Percentiles rank a stretch among this genome's conserved stretches.
Evolutionary conservation across 2,113 vertebrate genomes (phyloP).

Genomic region (Antechinus stuartii): DNA sequence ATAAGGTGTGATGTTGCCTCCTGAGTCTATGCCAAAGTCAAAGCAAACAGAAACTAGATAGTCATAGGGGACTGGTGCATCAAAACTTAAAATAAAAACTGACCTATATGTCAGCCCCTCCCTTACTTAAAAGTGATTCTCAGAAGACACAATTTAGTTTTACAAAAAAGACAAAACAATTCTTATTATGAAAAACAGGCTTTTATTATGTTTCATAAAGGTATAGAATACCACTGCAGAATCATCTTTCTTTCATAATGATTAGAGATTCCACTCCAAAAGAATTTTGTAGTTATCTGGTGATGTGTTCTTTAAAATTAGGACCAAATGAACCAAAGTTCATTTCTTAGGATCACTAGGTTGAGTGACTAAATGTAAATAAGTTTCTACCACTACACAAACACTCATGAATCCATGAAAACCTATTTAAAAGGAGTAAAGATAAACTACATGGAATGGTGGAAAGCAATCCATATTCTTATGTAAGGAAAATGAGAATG

Average conservation of each 20-base stretch:
- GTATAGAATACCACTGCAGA: constrained; percentile 7
- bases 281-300: neutral
- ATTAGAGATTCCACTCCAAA: neutral
- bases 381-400: neutral
- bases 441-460: neutral
- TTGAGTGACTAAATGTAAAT: constrained; percentile 11
- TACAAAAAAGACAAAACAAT: constrained; percentile 11
- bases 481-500: neutral
- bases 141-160: neutral
- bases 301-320: neutral
- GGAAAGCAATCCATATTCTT: neutral
- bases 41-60: constrained; percentile 63
- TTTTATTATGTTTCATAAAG: neutral
- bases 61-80: neutral
- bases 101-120: constrained; percentile 36
- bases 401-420: constrained; percentile 4
- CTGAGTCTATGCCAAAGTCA: constrained; percentile 2
- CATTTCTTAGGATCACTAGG: neutral
- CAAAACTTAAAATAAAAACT: constrained; percentile 62
- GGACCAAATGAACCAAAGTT: neutral
- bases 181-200: constrained; percentile 21
- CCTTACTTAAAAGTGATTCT: neutral
- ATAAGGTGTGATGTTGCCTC: constrained; percentile 51
- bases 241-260: neutral
- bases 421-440: neutral